phyloP scores from a whole-genome alignment of 2,888 invertebrate genomes.

The Apeira syringaria region DNA sequence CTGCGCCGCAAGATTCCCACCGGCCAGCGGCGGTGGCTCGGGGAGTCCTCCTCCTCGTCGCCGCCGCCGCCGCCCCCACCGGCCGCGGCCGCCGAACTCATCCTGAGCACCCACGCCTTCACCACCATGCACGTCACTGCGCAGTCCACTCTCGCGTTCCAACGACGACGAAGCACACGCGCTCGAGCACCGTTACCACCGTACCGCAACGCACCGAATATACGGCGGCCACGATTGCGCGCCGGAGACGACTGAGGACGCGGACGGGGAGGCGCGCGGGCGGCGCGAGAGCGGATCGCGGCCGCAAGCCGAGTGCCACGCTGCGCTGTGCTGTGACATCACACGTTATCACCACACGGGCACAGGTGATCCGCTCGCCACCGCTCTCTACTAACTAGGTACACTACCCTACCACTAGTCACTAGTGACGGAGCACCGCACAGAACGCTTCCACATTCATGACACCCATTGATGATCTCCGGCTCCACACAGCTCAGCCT shows the following conservation, averaged over 20 bases:
- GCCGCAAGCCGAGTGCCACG: too few species aligned
- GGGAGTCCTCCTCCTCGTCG: too few species aligned
- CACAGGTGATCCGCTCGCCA: constrained; percentile 16
- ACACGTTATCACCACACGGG: constrained; percentile 51
- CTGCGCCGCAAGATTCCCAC: constrained; percentile 64
- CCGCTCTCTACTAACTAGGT: constrained; percentile 7
- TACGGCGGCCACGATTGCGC: constrained; percentile 54
- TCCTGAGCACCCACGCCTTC: constrained; percentile 42
- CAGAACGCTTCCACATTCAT: background rate
- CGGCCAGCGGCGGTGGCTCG: constrained; percentile 56
- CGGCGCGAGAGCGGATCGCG: constrained; percentile 24
- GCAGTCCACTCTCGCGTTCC: constrained; percentile 1
- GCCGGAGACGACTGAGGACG: constrained; percentile 49
- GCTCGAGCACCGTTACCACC: background rate
- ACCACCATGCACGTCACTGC: constrained; percentile 44
- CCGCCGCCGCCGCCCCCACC: constrained; percentile 27
- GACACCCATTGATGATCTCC: background rate
- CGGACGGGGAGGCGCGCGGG: constrained; percentile 36
- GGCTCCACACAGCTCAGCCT: background rate
- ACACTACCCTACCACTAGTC: background rate
- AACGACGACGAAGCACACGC: background rate
- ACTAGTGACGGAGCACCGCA: background rate
- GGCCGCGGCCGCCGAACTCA: constrained; percentile 45
- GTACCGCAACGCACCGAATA: constrained; percentile 21
- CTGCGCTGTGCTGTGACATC: constrained; percentile 47